Conservation (phyloP, 2,888 invertebrate genomes). For the Ormyrus pomaceus region DNA sequence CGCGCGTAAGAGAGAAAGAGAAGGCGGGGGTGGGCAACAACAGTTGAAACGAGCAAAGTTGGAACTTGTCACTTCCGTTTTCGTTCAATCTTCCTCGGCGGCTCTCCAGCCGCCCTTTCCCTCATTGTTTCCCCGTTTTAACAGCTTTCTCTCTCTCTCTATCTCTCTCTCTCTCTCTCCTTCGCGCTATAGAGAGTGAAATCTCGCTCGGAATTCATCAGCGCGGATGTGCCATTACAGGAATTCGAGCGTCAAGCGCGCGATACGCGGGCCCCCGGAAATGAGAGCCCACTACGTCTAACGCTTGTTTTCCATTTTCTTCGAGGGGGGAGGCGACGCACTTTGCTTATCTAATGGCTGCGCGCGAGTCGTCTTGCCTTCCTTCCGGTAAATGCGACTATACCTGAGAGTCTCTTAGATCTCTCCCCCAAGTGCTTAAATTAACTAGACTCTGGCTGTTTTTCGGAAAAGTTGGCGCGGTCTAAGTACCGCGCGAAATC, state of each 20-base stretch:
- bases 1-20: not conserved
- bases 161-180: conserved; percentile 2
- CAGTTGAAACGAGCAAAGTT: conserved; percentile 60
- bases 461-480: not conserved
- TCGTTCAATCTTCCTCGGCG: conserved; percentile 62
- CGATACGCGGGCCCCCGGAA: conserved; percentile 7
- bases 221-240: conserved; percentile 5
- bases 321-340: conserved; percentile 12
- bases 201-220: conserved; percentile 46
- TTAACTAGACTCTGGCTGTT: not conserved
- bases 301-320: conserved; percentile 45
- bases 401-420: not conserved
- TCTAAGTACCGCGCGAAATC: too few species aligned
- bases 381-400: not conserved
- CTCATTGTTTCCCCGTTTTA: conserved; percentile 3
- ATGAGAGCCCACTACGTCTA: conserved; percentile 15
- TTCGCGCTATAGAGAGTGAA: conserved; percentile 14
- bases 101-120: conserved; percentile 36
- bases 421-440: not conserved
- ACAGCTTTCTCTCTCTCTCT: conserved; percentile 9
- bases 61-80: conserved; percentile 65
- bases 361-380: not conserved
- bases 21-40: conserved; percentile 7
- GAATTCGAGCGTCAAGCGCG: conserved; percentile 8
- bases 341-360: conserved; percentile 41